Evolutionary conservation across 2,113 vertebrate genomes (phyloP).

Genomic region (Nestor notabilis): DNA sequence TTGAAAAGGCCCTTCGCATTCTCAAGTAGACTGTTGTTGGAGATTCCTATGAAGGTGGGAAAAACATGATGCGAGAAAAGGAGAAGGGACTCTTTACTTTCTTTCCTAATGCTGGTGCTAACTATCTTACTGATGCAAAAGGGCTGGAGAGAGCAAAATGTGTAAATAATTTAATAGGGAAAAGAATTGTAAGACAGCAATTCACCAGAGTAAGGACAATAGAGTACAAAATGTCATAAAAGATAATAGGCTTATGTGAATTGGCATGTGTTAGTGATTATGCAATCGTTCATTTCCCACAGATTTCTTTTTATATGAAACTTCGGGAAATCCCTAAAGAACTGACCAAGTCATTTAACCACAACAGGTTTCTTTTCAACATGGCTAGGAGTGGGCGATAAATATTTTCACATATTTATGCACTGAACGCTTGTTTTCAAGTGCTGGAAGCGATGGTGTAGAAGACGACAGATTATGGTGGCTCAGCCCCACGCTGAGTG

Average conservation of each 20-base stretch:
- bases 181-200: conserved; percentile 54
- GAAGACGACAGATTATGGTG: neutral
- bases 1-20: neutral
- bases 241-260: conserved; percentile 77
- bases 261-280: conserved; percentile 83
- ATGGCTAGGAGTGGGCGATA: conserved; percentile 70
- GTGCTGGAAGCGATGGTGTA: neutral
- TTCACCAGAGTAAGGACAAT: conserved; percentile 63
- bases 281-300: conserved; percentile 80
- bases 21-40: neutral
- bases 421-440: conserved; percentile 11
- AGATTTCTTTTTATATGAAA: conserved; percentile 83
- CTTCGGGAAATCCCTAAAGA: conserved; percentile 79
- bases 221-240: conserved; percentile 68
- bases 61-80: neutral
- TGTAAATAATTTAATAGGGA: conserved; percentile 53
- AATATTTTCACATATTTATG: conserved; percentile 57
- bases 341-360: conserved; percentile 78
- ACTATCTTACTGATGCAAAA: neutral
- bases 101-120: neutral
- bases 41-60: neutral
- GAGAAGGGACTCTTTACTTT: neutral
- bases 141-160: neutral
- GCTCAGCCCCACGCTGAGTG: neutral
- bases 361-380: conserved; percentile 82